These are phyloP conservation scores for Blennius ocellaris DNA, from an alignment of 2,113 vertebrate species.

Conservation along the genomic window DNA sequence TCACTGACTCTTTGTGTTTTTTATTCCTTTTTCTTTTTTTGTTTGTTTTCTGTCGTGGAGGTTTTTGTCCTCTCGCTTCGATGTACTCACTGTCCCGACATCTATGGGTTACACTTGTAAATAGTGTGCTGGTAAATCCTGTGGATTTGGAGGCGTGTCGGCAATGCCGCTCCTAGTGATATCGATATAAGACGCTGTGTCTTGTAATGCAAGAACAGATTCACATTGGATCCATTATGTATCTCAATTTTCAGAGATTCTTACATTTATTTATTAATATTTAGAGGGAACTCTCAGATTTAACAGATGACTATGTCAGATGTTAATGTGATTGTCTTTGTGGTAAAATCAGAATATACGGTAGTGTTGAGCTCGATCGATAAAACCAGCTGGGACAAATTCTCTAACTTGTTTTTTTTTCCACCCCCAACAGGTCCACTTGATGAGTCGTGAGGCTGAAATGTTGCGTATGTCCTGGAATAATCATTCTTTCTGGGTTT, in stretches of 20 bases:
- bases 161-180: slow-evolving; percentile 73
- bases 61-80: slow-evolving; percentile 46
- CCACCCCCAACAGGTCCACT: slow-evolving; percentile 43
- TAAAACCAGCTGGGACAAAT: background rate
- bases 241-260: slow-evolving; percentile 71
- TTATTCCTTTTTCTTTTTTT: slow-evolving; percentile 52
- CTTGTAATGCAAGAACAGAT: slow-evolving; percentile 84
- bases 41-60: slow-evolving; percentile 52
- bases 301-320: slow-evolving; percentile 1
- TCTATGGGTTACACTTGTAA: slow-evolving; percentile 46
- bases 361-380: background rate
- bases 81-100: slow-evolving; percentile 54
- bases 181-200: slow-evolving; percentile 69
- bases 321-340: slow-evolving; percentile 16
- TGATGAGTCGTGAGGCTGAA: background rate
- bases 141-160: slow-evolving; percentile 85
- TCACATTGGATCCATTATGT: slow-evolving; percentile 93
- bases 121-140: slow-evolving; percentile 84
- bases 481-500: slow-evolving; percentile 31
- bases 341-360: background rate
- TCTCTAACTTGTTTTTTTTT: background rate
- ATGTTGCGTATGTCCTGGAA: slow-evolving; percentile 12
- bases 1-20: slow-evolving; percentile 8
- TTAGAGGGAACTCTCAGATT: background rate
- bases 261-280: slow-evolving; percentile 5